phyloP scores from a whole-genome alignment of 2,113 vertebrate species.

The Odocoileus virginianus region DNA sequence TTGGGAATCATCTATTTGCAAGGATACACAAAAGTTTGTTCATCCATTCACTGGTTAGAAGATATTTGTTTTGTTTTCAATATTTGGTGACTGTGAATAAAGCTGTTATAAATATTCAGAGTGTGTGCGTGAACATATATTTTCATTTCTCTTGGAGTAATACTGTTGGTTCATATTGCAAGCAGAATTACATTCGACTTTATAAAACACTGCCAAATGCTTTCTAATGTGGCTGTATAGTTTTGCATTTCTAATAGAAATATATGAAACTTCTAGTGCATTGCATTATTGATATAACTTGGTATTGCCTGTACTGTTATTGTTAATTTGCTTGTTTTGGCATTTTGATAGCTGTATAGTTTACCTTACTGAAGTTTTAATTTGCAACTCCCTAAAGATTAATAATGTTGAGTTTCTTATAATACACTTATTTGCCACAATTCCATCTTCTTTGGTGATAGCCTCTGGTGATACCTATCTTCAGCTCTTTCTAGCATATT shows the following conservation, averaged over 20 bases:
- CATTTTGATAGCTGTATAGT: neutral
- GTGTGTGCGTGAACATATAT: neutral
- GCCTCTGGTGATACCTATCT: neutral
- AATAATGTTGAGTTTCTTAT: neutral
- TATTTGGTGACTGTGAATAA: neutral
- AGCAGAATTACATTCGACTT: neutral
- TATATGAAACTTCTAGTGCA: neutral
- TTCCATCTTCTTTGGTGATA: neutral
- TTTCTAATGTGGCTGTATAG: neutral
- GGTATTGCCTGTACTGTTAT: neutral
- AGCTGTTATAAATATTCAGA: neutral
- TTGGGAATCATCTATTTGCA: neutral
- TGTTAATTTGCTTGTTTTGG: neutral
- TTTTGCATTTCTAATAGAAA: neutral
- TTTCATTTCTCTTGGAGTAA: neutral
- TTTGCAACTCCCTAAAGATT: neutral
- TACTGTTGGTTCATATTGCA: neutral
- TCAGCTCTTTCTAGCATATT: neutral
- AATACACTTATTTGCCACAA: neutral
- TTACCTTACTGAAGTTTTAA: neutral
- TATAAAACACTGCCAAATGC: neutral
- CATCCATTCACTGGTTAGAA: neutral
- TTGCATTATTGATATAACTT: neutral
- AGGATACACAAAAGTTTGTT: neutral
- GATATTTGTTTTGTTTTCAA: neutral